A percentile compares a stretch with the other conserved stretches of the same genome.
These are phyloP conservation scores for Volucella inanis DNA, from an alignment of 2,888 invertebrate species.

Conservation along the genomic window DNA sequence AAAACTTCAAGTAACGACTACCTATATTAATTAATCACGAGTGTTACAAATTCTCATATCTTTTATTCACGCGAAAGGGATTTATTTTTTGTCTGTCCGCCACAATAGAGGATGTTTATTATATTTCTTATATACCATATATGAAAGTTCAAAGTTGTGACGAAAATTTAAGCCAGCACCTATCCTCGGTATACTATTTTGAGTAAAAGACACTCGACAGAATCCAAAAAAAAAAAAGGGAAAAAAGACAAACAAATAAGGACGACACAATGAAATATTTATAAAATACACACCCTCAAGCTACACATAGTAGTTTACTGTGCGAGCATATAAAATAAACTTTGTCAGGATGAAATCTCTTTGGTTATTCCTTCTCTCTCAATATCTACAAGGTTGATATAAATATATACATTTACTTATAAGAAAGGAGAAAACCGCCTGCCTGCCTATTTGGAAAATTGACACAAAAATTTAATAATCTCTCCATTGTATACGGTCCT, in stretches of 20 bases:
- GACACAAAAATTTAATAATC: conserved; percentile 64
- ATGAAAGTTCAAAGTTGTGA: neutral
- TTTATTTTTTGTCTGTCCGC: neutral
- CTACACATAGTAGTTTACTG: conserved; percentile 22
- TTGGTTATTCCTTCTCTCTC: conserved; percentile 8
- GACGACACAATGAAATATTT: conserved; percentile 20
- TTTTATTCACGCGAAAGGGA: conserved; percentile 37
- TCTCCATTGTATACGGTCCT: conserved; percentile 46
- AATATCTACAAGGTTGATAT: conserved; percentile 50
- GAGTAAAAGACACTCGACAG: neutral
- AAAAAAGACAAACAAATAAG: conserved; percentile 35
- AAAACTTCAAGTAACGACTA: neutral
- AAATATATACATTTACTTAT: neutral
- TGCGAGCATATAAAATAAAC: conserved; percentile 28
- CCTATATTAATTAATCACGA: neutral
- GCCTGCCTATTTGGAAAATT: conserved; percentile 55
- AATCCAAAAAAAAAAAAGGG: neutral
- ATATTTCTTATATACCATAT: conserved; percentile 23
- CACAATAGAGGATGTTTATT: conserved; percentile 8
- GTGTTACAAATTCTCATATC: conserved; percentile 43
- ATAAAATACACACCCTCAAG: neutral
- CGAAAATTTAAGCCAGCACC: conserved; percentile 33
- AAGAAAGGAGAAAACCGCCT: conserved; percentile 5
- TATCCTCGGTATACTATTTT: conserved; percentile 19
- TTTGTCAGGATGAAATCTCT: neutral